Conservation (phyloP, 2,113 vertebrate genomes). For the Paradisaea rubra region DNA sequence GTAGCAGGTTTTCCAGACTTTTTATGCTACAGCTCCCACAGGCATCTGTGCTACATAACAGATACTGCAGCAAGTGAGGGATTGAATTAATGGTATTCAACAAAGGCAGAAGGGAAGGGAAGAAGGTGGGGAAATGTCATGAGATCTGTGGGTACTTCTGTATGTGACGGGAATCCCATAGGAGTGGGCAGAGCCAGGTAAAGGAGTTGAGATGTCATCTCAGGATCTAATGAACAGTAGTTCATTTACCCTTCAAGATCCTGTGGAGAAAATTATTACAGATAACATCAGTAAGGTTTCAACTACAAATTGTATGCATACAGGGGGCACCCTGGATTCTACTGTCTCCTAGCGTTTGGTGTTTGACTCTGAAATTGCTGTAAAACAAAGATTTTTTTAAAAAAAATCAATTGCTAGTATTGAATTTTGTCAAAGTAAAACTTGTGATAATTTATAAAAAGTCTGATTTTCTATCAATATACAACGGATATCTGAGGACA, state of each 20-base stretch:
- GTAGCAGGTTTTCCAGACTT: background rate
- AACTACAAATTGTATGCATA: rapidly evolving
- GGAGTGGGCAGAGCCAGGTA: background rate
- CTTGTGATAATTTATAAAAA: background rate
- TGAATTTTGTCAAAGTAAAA: background rate
- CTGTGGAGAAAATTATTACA: background rate
- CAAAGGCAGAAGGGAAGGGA: background rate
- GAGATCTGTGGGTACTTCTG: background rate
- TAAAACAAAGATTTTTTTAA: background rate
- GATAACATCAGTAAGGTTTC: background rate
- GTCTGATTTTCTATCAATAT: background rate
- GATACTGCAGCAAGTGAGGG: background rate
- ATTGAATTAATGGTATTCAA: background rate
- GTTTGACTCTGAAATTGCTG: background rate
- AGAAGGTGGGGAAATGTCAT: no score
- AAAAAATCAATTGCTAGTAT: background rate
- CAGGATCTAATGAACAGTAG: background rate
- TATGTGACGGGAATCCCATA: background rate
- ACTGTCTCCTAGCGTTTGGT: background rate
- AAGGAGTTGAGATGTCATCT: background rate
- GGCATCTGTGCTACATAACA: background rate
- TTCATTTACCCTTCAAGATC: background rate
- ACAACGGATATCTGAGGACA: background rate
- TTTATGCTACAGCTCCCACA: background rate
- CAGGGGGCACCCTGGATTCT: background rate